These are phyloP conservation scores for Diadegma fenestrale DNA, from an alignment of 2,888 invertebrate genomes.

Conservation along the genomic window DNA sequence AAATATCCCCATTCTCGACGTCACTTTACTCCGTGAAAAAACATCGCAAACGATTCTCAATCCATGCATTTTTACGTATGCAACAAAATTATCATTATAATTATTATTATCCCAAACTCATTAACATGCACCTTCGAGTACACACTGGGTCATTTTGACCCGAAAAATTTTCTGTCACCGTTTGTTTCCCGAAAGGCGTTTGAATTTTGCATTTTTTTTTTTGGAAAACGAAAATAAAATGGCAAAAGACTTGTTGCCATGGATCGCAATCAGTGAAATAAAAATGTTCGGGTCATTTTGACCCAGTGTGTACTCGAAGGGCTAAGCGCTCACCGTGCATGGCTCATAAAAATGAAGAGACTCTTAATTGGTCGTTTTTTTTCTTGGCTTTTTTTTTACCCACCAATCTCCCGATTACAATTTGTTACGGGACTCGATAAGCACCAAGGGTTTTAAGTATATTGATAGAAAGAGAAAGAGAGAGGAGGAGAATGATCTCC, in stretches of 20 bases:
- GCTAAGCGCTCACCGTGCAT: not conserved
- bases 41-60: not conserved
- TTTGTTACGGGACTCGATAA: conserved; percentile 28
- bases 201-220: too few relatives aligned
- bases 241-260: too few relatives aligned
- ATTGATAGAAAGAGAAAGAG: conserved; percentile 24
- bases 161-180: too few relatives aligned
- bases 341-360: not conserved
- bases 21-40: not conserved
- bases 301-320: too few relatives aligned
- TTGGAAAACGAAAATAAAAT: too few relatives aligned
- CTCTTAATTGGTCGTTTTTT: not conserved
- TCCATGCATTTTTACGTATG: not conserved
- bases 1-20: not conserved
- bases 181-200: too few relatives aligned
- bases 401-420: not conserved
- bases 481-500: conserved; percentile 30
- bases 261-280: too few relatives aligned
- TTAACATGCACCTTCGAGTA: too few relatives aligned
- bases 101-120: not conserved
- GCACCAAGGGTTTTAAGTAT: conserved; percentile 31
- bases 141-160: too few relatives aligned
- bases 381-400: not conserved
- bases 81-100: not conserved
- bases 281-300: too few relatives aligned